Evolutionary conservation across 2,888 invertebrate genomes (phyloP), one percentile per base, ranked within the genome.

Genomic region (Drosophila anomalata): DNA sequence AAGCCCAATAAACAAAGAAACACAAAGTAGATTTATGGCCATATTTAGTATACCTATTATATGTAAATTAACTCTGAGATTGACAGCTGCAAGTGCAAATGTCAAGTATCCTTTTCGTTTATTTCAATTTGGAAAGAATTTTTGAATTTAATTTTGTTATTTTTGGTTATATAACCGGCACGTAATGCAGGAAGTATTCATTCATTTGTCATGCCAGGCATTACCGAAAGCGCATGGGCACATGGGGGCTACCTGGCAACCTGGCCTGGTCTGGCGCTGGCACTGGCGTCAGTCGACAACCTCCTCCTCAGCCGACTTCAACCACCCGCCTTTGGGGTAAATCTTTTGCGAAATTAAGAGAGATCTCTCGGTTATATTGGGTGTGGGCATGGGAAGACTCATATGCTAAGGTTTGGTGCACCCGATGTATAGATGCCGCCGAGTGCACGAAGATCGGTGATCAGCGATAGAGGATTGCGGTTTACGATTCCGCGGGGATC

Each of bases 101-200:
- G 52, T 17, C 63, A 65, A 20, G 14, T 22, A 1, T 65, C 29
- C 66, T 33, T 51, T 65, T 22, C 48, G 46, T n/a, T 62, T 36
- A 48, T 62, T 70, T 53, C 50, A 62, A 9, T 47, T 31, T 5
- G 20, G 12, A 20, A 26, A 26, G 41, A 48, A 53, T 57, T 53
- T 6, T 8, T 29, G 20, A 52, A 50, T 48, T 68, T 11, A 26
- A 56, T 62, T 62, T 39, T 26, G 42, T 52, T 24, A 11, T 42
- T 33, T 26, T n/a, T 41, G 41, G 41, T 73, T 74, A 54, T 58
- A 75, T 75, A 74, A 73, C 39, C 51, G 50, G 44, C 46, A 57
- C 75, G 86, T 76, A 77, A 84, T 84, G 78, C 83, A 84, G 84
- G 84, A 84, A 84, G 87, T 75, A 76, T 79, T 79, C 88, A 82